These are phyloP conservation scores for Anguilla rostrata DNA, from an alignment of 2,113 vertebrate genomes.

Conservation along the genomic window DNA sequence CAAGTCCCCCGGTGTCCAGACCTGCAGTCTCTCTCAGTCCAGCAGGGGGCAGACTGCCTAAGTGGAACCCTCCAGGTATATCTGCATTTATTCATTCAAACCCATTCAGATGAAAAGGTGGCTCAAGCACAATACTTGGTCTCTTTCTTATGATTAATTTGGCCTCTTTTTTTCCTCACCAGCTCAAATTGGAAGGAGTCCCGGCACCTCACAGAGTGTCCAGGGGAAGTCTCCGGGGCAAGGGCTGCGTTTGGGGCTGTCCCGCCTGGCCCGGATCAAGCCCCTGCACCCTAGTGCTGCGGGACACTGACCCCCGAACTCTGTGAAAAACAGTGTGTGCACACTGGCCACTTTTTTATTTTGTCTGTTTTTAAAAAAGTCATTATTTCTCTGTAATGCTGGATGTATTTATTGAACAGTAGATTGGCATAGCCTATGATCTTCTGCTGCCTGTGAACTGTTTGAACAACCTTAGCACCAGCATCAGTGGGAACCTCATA, in stretches of 20 bases:
- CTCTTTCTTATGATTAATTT: neutral
- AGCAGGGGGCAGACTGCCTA: conserved; percentile 65
- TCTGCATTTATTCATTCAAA: neutral
- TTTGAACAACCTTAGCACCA: neutral
- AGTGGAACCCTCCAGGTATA: conserved; percentile 89
- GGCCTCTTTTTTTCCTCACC: conserved; percentile 23
- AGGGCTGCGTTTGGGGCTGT: conserved; percentile 87
- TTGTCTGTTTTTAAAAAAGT: neutral
- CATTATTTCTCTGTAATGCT: neutral
- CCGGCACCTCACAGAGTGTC: conserved; percentile 40
- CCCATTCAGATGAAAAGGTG: neutral
- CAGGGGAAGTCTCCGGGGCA: conserved; percentile 77
- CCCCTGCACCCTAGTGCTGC: conserved; percentile 79
- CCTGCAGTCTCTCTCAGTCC: conserved; percentile 56
- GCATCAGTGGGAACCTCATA: neutral
- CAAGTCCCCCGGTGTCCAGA: conserved; percentile 36
- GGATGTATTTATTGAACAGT: neutral
- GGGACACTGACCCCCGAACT: conserved; percentile 59
- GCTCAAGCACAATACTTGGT: neutral
- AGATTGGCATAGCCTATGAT: neutral
- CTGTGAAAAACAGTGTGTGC: neutral
- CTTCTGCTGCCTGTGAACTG: no score
- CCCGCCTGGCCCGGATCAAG: conserved; percentile 84
- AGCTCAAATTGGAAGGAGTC: conserved; percentile 73
- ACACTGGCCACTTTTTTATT: neutral